Conservation (phyloP, 2,888 invertebrate species). For the Cataglyphis albicans region DNA sequence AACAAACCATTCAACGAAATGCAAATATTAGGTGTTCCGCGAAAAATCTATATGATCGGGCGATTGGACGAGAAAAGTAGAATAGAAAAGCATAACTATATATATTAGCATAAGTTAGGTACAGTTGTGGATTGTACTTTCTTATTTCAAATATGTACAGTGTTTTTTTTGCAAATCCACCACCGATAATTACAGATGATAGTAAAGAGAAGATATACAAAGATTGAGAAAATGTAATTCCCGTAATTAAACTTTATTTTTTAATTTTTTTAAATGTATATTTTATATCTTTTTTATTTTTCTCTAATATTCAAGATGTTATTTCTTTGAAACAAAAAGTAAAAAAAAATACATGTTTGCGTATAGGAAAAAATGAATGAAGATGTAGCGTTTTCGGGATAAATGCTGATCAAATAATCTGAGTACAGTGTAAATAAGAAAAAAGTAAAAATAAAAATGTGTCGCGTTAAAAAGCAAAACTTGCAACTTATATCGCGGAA, state of each 20-base stretch:
- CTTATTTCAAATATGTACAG: slow-evolving; percentile 32
- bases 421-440: slow-evolving; percentile 56
- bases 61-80: slow-evolving; percentile 32
- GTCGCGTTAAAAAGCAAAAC: slow-evolving; percentile 49
- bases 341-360: slow-evolving; percentile 23
- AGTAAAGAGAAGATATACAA: slow-evolving; percentile 59
- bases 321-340: slow-evolving; percentile 23
- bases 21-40: slow-evolving; percentile 68
- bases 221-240: slow-evolving; percentile 39
- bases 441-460: slow-evolving; percentile 36
- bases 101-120: slow-evolving; percentile 60
- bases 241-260: slow-evolving; percentile 22
- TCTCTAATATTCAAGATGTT: background rate
- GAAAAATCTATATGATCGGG: slow-evolving; percentile 4
- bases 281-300: slow-evolving; percentile 58
- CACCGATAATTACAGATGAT: slow-evolving; percentile 68
- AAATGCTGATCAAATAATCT: slow-evolving; percentile 31
- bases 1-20: slow-evolving; percentile 82
- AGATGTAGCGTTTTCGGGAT: slow-evolving; percentile 64
- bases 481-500: slow-evolving; percentile 37
- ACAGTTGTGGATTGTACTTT: slow-evolving; percentile 17
- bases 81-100: slow-evolving; percentile 16
- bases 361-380: slow-evolving; percentile 56
- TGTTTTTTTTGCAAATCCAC: slow-evolving; percentile 64
- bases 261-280: slow-evolving; percentile 22